phyloP scores from a whole-genome alignment of 2,797 vertebrate genomes.

The Nothura maculosa region DNA sequence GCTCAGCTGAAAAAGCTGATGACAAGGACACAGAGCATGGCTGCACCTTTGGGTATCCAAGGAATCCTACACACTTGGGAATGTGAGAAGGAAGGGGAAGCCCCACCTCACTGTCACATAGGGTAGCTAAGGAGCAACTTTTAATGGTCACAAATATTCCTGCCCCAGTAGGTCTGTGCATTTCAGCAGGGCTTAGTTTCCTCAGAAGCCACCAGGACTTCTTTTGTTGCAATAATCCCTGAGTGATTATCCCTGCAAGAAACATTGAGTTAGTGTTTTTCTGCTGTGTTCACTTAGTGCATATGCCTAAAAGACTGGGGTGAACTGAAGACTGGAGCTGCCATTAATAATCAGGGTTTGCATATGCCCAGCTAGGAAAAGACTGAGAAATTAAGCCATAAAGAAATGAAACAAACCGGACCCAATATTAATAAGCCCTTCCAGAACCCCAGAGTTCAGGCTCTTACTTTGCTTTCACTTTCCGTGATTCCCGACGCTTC shows the following conservation, averaged over 20 bases:
- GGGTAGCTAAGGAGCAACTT: neutral
- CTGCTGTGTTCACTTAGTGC: neutral
- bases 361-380: neutral
- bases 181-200: neutral
- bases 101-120: neutral
- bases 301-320: neutral
- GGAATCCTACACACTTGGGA: neutral
- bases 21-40: neutral
- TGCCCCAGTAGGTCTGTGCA: neutral
- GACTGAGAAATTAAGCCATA: neutral
- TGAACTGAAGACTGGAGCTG: neutral
- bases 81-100: neutral
- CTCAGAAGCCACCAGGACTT: neutral
- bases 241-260: neutral
- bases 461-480: slow-evolving; percentile 86
- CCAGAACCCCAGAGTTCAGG: neutral
- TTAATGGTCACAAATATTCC: neutral
- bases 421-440: neutral
- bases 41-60: neutral
- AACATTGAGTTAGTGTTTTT: neutral
- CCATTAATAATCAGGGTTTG: neutral
- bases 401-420: neutral
- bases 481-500: slow-evolving; percentile 84
- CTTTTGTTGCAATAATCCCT: neutral
- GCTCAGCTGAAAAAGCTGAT: neutral